These are phyloP conservation scores for Caenorhabditis plicata DNA, from an alignment of 2,888 invertebrate genomes.

Conservation along the genomic window DNA sequence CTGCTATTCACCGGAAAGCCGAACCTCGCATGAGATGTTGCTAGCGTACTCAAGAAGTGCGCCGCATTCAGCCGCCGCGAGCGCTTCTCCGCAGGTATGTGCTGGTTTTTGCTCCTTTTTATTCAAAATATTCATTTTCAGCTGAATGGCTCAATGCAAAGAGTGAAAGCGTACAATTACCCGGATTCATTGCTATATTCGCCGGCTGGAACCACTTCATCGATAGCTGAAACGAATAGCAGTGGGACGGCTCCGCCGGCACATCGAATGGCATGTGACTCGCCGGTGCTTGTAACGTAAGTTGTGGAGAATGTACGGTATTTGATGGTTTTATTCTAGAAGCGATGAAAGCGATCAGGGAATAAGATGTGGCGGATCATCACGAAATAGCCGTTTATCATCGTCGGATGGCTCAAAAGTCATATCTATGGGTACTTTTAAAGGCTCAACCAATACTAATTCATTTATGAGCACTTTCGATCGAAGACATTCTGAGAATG, in stretches of 20 bases:
- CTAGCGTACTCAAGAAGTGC: constrained; percentile 34
- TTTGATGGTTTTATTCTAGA: constrained; percentile 18
- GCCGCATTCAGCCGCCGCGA: constrained; percentile 26
- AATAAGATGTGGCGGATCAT: constrained; percentile 41
- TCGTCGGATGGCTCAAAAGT: constrained; percentile 39
- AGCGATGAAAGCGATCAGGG: constrained; percentile 51
- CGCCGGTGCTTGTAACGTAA: constrained; percentile 40
- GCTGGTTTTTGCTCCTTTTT: no score
- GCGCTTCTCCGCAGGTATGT: constrained; percentile 40
- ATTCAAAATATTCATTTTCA: no score
- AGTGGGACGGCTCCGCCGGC: constrained; percentile 26
- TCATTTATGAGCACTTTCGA: constrained; percentile 42
- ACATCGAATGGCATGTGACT: constrained; percentile 31
- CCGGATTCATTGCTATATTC: constrained; percentile 42
- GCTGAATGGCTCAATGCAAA: constrained; percentile 37
- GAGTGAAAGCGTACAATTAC: constrained; percentile 44
- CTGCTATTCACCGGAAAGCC: constrained; percentile 46
- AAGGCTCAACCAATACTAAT: constrained; percentile 23
- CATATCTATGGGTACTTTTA: constrained; percentile 42
- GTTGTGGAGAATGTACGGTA: constrained; percentile 1
- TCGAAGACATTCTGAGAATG: constrained; percentile 31
- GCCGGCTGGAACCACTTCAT: constrained; percentile 42
- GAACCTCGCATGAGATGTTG: constrained; percentile 45
- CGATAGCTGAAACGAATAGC: constrained; percentile 40
- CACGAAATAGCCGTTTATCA: constrained; percentile 48